Percentiles rank a stretch among this genome's conserved stretches.
Evolutionary conservation across 2,797 vertebrate species (phyloP).

Genomic region (Fistularia tabacaria): DNA sequence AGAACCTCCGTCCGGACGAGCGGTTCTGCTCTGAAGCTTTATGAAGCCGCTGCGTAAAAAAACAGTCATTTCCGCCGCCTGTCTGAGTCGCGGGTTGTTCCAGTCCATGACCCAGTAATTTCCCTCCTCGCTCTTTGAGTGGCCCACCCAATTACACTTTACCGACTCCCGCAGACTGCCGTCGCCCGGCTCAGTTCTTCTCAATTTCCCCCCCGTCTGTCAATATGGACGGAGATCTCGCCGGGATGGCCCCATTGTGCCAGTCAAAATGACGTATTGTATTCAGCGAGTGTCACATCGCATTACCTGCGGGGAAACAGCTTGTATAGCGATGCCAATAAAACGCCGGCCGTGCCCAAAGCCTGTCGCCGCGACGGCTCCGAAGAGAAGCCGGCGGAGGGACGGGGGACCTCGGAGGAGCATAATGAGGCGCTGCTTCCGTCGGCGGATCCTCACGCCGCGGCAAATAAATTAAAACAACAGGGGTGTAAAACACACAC

Average conservation of each 20-base stretch:
- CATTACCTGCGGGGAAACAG: constrained; percentile 54
- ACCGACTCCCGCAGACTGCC: constrained; percentile 38
- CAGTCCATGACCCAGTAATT: constrained; percentile 55
- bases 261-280: constrained; percentile 59
- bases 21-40: constrained; percentile 42
- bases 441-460: constrained; percentile 16
- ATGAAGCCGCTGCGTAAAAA: constrained; percentile 43
- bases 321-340: constrained; percentile 46
- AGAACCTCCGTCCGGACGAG: not conserved
- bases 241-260: constrained; percentile 43
- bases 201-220: constrained; percentile 52
- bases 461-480: constrained; percentile 66
- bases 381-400: constrained; percentile 30
- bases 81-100: constrained; percentile 45
- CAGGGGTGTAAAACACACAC: constrained; percentile 14
- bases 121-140: constrained; percentile 29
- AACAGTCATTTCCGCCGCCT: constrained; percentile 51
- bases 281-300: constrained; percentile 55
- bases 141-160: constrained; percentile 53
- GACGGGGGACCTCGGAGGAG: constrained; percentile 27
- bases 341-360: constrained; percentile 34
- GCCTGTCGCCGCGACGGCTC: constrained; percentile 37
- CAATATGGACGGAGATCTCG: constrained; percentile 55
- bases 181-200: constrained; percentile 40
- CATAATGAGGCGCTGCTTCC: constrained; percentile 29